Conservation (phyloP, 2,113 vertebrate species). For the Pseudolaguvia tuberculata region DNA sequence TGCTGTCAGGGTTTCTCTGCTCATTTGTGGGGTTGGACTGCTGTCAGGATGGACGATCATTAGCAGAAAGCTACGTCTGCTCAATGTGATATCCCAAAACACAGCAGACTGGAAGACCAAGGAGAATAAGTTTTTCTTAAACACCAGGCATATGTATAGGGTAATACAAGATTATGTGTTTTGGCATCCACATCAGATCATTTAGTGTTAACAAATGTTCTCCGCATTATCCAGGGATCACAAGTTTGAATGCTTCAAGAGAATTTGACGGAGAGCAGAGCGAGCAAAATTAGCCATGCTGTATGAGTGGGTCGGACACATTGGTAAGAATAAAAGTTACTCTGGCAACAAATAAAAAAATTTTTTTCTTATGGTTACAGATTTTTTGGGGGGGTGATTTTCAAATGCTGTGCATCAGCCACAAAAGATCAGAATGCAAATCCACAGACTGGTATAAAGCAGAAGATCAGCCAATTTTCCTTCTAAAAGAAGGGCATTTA, state of each 20-base stretch:
- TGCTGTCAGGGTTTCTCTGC: constrained; percentile 37
- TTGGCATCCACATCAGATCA: background rate
- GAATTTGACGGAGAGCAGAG: too few relatives aligned
- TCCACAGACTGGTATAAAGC: background rate
- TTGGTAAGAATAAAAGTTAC: too few relatives aligned
- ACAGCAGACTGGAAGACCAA: background rate
- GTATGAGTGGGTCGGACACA: too few relatives aligned
- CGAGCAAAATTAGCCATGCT: background rate
- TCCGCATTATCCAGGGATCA: background rate
- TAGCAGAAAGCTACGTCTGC: constrained; percentile 35
- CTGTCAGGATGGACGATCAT: constrained; percentile 37
- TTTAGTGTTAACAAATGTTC: background rate
- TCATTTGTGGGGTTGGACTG: constrained; percentile 41
- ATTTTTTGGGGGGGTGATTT: background rate
- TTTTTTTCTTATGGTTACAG: background rate
- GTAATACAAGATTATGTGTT: background rate
- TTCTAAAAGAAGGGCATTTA: background rate
- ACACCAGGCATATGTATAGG: background rate
- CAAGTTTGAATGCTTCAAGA: background rate
- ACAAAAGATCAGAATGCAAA: background rate
- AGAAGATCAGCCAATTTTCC: background rate
- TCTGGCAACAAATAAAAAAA: too few relatives aligned
- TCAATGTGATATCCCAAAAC: constrained; percentile 29
- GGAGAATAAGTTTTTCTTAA: constrained; percentile 3
- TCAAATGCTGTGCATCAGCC: background rate